Evolutionary conservation across 2,888 invertebrate genomes (phyloP).

Genomic region (Shargacucullia verbasci): DNA sequence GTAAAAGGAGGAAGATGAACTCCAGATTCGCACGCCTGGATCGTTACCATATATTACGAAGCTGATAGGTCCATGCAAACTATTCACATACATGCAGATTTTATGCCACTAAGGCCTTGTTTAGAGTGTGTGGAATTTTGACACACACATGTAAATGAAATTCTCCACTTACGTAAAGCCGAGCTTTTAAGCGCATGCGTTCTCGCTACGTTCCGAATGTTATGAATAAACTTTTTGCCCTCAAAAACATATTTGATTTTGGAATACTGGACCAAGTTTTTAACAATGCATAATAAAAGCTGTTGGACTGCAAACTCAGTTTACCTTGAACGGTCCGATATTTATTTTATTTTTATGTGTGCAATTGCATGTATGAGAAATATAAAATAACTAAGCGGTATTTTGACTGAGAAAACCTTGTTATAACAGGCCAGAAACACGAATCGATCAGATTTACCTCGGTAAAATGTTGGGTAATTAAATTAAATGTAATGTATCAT

Average conservation of each 20-base stretch:
- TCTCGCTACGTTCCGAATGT: no score
- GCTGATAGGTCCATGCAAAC: slow-evolving; percentile 42
- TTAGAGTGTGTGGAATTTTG: slow-evolving; percentile 2
- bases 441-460: slow-evolving; percentile 19
- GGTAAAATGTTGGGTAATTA: slow-evolving; percentile 14
- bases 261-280: background rate
- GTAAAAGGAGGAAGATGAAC: slow-evolving; percentile 62
- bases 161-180: no score
- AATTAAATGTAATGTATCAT: slow-evolving; percentile 9
- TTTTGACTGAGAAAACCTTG: slow-evolving; percentile 15
- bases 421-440: slow-evolving; percentile 17
- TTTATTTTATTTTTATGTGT: slow-evolving; percentile 3
- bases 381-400: slow-evolving; percentile 10
- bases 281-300: background rate
- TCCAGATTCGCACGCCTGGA: slow-evolving; percentile 64
- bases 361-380: slow-evolving; percentile 6
- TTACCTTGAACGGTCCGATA: slow-evolving; percentile 1
- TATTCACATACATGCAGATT: slow-evolving; percentile 36
- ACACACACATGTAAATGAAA: no score
- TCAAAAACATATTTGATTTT: background rate
- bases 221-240: no score
- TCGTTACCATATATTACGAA: slow-evolving; percentile 61
- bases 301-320: background rate
- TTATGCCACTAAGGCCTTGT: slow-evolving; percentile 4
- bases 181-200: no score